Conservation (phyloP, 2,888 invertebrate genomes). For the Pegoplata infirma region DNA sequence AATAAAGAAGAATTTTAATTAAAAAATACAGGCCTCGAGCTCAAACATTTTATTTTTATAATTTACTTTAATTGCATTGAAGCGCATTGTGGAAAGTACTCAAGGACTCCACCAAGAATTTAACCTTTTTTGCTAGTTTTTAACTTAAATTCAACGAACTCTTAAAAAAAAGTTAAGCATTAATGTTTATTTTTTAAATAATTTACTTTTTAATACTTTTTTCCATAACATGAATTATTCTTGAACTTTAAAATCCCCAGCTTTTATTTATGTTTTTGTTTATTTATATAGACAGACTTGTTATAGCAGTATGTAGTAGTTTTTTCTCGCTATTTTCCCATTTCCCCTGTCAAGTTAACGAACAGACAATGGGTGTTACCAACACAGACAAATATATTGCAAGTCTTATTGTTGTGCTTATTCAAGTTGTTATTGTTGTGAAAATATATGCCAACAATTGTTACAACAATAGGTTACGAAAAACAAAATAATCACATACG, state of each 20-base stretch:
- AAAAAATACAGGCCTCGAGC: no score
- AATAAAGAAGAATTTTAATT: no score
- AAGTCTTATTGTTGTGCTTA: conserved; percentile 1
- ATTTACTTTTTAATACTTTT: no score
- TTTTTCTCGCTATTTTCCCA: no score
- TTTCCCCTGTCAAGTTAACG: conserved; percentile 3
- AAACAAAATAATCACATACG: no score
- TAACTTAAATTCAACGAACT: no score
- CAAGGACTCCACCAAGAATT: no score
- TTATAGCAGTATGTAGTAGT: neutral
- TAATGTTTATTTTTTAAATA: neutral
- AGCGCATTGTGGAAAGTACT: no score
- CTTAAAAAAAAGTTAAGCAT: no score
- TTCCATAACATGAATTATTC: neutral
- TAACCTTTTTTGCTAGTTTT: no score
- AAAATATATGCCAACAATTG: conserved; percentile 12
- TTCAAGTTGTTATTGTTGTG: neutral
- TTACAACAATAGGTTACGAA: neutral
- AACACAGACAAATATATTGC: conserved; percentile 16
- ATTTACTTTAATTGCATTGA: no score
- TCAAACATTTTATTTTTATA: no score
- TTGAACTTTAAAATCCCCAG: neutral
- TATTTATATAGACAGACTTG: neutral
- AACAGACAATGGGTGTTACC: conserved; percentile 23
- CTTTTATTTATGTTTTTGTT: neutral